Conservation (phyloP, 1,140 invertebrate genomes). For the Nomia melanderi region DNA sequence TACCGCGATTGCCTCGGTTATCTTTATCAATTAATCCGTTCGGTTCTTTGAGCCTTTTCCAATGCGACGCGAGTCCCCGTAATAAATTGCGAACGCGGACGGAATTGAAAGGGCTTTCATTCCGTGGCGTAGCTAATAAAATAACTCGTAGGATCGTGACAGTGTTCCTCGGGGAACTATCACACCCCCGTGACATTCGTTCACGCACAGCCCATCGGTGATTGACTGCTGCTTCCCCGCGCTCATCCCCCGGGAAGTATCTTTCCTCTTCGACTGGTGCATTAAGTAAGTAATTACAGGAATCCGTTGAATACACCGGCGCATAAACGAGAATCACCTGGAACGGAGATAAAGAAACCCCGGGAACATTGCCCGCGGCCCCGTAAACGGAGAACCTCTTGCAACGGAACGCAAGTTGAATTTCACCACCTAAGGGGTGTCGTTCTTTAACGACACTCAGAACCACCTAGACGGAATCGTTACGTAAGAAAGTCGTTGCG, state of each 20-base stretch:
- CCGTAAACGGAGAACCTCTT: too few species aligned
- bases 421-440: too few species aligned
- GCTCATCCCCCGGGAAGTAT: background rate
- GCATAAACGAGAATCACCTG: too few species aligned
- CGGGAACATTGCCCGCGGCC: too few species aligned
- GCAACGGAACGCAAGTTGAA: too few species aligned
- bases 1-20: too few species aligned
- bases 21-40: background rate
- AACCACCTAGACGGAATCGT: too few species aligned
- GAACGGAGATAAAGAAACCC: too few species aligned
- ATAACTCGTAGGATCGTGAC: conserved; percentile 12
- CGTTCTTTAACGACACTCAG: too few species aligned
- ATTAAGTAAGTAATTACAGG: background rate
- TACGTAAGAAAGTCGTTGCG: too few species aligned
- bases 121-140: conserved; percentile 31
- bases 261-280: background rate
- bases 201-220: conserved; percentile 9
- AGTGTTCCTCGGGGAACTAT: conserved; percentile 18
- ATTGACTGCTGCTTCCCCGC: conserved; percentile 22
- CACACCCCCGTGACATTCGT: conserved; percentile 15
- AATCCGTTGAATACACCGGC: background rate
- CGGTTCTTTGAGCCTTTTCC: background rate
- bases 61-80: background rate
- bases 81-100: background rate
- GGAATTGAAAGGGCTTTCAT: conserved; percentile 10